Base-by-base conservation (phyloP, 1,140 invertebrate species). In the Drosophila tristis region DNA sequence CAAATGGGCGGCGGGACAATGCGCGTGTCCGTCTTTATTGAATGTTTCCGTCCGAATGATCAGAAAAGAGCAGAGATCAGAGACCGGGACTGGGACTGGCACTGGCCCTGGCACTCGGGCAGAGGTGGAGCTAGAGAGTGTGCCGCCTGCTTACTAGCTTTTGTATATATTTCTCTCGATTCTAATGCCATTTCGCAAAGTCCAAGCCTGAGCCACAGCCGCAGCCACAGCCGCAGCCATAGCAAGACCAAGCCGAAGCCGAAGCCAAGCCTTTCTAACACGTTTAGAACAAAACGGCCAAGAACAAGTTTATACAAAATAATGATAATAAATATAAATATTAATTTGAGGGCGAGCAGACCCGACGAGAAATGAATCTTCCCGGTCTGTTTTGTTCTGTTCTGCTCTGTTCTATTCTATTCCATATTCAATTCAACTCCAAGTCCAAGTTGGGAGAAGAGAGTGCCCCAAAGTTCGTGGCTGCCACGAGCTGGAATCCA, bases 241-340 rank as follows among this genome's bases (percentile, higher is more conserved):
- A 29, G 49, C 25, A 20, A 15, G 58, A 45, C 66, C 51, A 61
- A 13, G 57, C 35, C 55, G 15, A 50, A 29, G 9, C n/a, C 49
- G 3, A 60, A 35, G 48, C 77, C 78, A 89, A 80, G 84, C 84
- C 84, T 89, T 89, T 89, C 84, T 89, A 89, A 89, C 84, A 89
- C 79, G 84, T 89, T 89, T 89, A 63, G 77, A 80, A 80, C 73
- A 76, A 85, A 84, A 89, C 74, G 72, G 65, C 64, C 64, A 89
- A 89, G 84, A 89, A 89, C 84, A 77, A 89, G 84, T 89, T 89
- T 89, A 75, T 67, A 80, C 72, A 80, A 89, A 82, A 89, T 81
- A 85, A 81, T 85, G 74, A 81, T 77, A 89, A 89, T 89, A 89
- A 89, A 89, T 89, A 89, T 89, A 89, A 89, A 89, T 89, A 89